Base-by-base conservation (phyloP, 2,888 invertebrate species). In the Embidobia sp. region DNA sequence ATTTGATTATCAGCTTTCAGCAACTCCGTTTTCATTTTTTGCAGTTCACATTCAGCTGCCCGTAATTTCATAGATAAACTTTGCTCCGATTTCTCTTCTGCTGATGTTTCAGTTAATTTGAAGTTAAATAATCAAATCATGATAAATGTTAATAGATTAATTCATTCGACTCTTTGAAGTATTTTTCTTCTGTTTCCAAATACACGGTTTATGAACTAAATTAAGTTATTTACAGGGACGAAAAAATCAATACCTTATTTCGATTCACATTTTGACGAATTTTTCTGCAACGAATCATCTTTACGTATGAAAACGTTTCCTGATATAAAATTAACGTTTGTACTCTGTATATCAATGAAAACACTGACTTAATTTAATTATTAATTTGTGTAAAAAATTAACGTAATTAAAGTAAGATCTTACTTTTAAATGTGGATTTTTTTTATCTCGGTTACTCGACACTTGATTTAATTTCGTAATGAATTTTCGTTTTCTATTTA, bases 61-160 rank as follows among this genome's bases (percentile, higher is more conserved):
- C 83, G 85, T 16, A 88, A 63, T 61, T 88, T 85, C 15, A 82
- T 85, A 35, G 85, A 83, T 53, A 86, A 15, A 53, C 81, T 75
- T 8, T 78, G 76, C 7, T 86, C 77, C 37, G 86, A 67, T 35
- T 85, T 84, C 37, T 80, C 84, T 55, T 33, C 35, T 42, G 6
- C 13, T 18, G 6, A 19, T 7, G 6, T 44, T 44, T 31, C 13
- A 5, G 4, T 31, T 37, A 27, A 53, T 27, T 15, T 19, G n/a
- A 19, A 11, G 4, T 4, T 35, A 29, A 29, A 29, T 5, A 35
- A 10, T 10, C 13, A 35, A 35, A 13, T 11, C 7, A 13, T 13
- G 3, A 13, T 35, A 2, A 7, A 35, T 35, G 0, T 6, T 27
- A 31, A 33, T 16, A 13, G 2, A 15, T 46, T 2, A 13, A 10